These are phyloP conservation scores for Caenorhabditis sulstoni DNA, from an alignment of 2,888 invertebrate genomes.

Conservation along the genomic window DNA sequence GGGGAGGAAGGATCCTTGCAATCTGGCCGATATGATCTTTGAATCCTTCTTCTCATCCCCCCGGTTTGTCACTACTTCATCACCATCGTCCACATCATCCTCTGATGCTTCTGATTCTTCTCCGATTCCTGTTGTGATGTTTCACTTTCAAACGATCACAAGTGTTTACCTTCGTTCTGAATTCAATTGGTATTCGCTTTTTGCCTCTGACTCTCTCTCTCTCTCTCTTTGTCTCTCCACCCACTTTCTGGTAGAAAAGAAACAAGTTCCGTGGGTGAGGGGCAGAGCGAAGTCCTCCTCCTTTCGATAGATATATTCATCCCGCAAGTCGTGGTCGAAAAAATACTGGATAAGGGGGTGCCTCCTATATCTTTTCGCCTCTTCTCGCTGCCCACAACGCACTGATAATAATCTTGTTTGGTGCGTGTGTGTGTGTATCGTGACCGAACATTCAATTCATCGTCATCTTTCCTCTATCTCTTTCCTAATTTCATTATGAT, in stretches of 20 bases:
- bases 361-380: neutral
- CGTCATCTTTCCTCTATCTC: neutral
- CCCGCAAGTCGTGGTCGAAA: conserved; percentile 1
- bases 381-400: neutral
- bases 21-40: conserved; percentile 23
- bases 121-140: no score
- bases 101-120: no score
- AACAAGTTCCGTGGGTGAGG: no score
- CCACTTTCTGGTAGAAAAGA: no score
- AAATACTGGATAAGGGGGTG: conserved; percentile 54
- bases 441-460: neutral
- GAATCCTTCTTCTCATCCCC: conserved; percentile 25
- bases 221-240: no score
- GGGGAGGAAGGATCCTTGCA: neutral
- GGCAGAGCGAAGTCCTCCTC: neutral
- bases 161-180: no score
- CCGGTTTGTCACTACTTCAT: conserved; percentile 5
- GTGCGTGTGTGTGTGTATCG: neutral
- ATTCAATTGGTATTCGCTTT: no score
- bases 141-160: no score
- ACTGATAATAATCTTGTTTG: conserved; percentile 41
- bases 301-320: neutral
- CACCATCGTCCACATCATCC: no score
- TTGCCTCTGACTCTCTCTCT: no score
- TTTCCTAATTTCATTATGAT: neutral